These are phyloP conservation scores for Molorchus minor DNA, from an alignment of 2,888 invertebrate genomes.

Conservation along the genomic window DNA sequence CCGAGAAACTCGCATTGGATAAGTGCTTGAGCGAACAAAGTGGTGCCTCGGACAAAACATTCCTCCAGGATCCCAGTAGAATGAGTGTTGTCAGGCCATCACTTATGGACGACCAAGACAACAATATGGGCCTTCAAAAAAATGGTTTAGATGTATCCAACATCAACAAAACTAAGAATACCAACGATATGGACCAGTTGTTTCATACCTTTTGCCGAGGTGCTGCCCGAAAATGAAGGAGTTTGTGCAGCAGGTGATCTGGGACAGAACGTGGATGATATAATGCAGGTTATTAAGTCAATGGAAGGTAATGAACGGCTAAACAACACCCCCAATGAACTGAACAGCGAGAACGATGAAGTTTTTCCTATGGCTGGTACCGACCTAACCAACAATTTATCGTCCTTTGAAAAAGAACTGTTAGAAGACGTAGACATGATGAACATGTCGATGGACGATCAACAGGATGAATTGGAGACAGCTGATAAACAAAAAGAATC, in stretches of 20 bases:
- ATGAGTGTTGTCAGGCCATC: constrained; percentile 66
- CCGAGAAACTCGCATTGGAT: constrained; percentile 51
- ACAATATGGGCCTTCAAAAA: constrained; percentile 65
- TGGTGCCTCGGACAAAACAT: constrained; percentile 54
- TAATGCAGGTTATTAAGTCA: constrained; percentile 80
- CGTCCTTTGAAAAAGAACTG: constrained; percentile 58
- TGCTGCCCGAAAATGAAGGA: constrained; percentile 53
- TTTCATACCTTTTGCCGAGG: constrained; percentile 67
- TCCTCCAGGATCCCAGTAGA: constrained; percentile 50
- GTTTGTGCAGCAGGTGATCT: constrained; percentile 64
- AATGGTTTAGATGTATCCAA: constrained; percentile 67
- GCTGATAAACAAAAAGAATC: constrained; percentile 59
- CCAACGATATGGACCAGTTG: constrained; percentile 72
- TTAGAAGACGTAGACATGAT: constrained; percentile 66
- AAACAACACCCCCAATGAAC: constrained; percentile 51
- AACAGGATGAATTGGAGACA: constrained; percentile 61
- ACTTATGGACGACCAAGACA: constrained; percentile 68
- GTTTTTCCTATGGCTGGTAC: constrained; percentile 56
- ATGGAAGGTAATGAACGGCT: constrained; percentile 69
- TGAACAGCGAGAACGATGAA: constrained; percentile 50
- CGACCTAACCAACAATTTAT: constrained; percentile 54
- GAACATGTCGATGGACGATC: constrained; percentile 64
- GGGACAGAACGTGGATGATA: constrained; percentile 68
- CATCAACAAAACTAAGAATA: constrained; percentile 51
- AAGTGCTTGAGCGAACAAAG: constrained; percentile 43